Percentiles rank a stretch among this genome's conserved stretches.
phyloP scores from a whole-genome alignment of 2,888 invertebrate species.

The Polietes domitor region DNA sequence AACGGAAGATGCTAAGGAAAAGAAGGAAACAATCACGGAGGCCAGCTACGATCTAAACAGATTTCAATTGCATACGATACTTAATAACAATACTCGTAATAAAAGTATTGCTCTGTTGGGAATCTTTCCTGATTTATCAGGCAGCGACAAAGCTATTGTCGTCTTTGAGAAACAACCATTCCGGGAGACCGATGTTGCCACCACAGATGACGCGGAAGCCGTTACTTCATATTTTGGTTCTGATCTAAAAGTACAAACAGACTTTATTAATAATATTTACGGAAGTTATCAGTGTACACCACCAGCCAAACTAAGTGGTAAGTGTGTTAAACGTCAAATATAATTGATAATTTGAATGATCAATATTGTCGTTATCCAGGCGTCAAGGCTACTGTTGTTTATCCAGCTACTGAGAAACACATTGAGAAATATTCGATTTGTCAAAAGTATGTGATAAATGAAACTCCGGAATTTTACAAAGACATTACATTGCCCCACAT shows the following conservation, averaged over 20 bases:
- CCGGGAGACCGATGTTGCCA: constrained; percentile 80
- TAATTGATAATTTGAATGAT: constrained; percentile 71
- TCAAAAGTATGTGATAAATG: constrained; percentile 88
- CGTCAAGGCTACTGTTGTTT: constrained; percentile 93
- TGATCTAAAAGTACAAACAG: constrained; percentile 83
- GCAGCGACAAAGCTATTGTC: constrained; percentile 85
- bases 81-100: constrained; percentile 87
- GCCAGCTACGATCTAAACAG: constrained; percentile 83
- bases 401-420: constrained; percentile 96
- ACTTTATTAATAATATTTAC: constrained; percentile 92
- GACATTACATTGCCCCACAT: constrained; percentile 90
- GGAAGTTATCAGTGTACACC: constrained; percentile 90
- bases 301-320: constrained; percentile 84
- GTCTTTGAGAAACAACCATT: constrained; percentile 92
- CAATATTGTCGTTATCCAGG: constrained; percentile 81
- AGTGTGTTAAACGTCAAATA: neutral
- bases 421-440: constrained; percentile 92
- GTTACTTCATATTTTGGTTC: constrained; percentile 83
- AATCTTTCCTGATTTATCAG: constrained; percentile 82
- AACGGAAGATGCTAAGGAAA: neutral
- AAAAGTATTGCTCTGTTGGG: constrained; percentile 87
- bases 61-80: constrained; percentile 85
- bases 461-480: constrained; percentile 91
- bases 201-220: neutral
- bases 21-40: neutral